Evolutionary conservation across 2,888 invertebrate genomes (phyloP), one percentile per base, ranked within the genome.

Genomic region (Clanis bilineata): DNA sequence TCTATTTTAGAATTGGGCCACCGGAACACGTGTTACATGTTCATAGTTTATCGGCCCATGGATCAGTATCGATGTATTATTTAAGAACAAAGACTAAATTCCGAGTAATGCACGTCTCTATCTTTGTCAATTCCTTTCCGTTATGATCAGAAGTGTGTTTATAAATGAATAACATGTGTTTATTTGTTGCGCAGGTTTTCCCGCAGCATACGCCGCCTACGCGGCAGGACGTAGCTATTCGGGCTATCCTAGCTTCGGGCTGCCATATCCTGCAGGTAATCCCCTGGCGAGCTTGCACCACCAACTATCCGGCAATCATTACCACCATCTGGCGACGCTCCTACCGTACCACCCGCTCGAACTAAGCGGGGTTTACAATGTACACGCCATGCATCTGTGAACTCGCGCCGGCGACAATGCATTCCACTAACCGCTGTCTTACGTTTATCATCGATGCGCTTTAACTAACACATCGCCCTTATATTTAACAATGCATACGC

Each of bases 211-310:
- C 93, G 97, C 98, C 93, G 97, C 98, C 87, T 98, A 97, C 93
- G 97, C 98, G 94, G 97, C 98, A 90, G 97, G 97, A 93, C 96
- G 98, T 93, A 97, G 98, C 92, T 98, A 97, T 94, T 97, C 97
- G 94, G 97, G 97, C 94, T 98, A 98, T 95, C 97, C 98, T 94
- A 97, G 97, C 95, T 98, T 98, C 95, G 97, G 98, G 95, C 97
- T 98, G 93, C 98, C 98, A 91, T 98, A 98, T 94, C 98, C 98
- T 90, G 96, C 98, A 97, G 97, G 97, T 97, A 97, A 97, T 95
- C 91, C 95, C 93, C 94, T 95, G 93, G 93, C 94, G 94, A 95
- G 95, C 94, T 94, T 95, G 94, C 95, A 95, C 93, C 95, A 95
- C 93, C 94, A 94, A 91, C 88, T 92, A 81, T 93, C 93, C 93